These are phyloP conservation scores for Apostichopus japonicus DNA, from an alignment of 35 echinoderm and acorn worm species.

Conservation along the genomic window DNA sequence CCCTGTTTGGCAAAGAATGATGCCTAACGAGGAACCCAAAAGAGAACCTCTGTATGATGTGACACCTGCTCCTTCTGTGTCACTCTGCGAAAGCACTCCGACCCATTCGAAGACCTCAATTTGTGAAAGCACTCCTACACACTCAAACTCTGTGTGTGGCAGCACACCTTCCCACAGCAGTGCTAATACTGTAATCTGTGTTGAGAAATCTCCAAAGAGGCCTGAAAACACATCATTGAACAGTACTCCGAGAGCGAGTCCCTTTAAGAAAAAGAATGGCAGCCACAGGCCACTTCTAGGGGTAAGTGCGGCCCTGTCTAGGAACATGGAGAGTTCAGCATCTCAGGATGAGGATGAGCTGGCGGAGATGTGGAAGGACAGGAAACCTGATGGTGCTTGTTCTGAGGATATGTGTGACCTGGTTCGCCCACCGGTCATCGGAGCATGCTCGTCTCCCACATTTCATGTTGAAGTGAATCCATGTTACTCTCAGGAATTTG, in stretches of 20 bases:
- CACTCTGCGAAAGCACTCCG: constrained; percentile 29
- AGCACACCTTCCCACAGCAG: constrained; percentile 49
- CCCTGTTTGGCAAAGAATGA: constrained; percentile 70
- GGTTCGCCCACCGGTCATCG: constrained; percentile 87
- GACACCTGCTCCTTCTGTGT: not conserved
- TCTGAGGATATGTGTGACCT: constrained; percentile 75
- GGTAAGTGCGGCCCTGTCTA: constrained; percentile 39
- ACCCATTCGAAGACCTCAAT: not conserved
- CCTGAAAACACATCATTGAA: not conserved
- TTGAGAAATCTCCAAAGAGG: constrained; percentile 39
- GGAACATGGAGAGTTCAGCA: constrained; percentile 10
- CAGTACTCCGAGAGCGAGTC: constrained; percentile 19
- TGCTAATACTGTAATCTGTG: constrained; percentile 38
- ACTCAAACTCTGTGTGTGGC: constrained; percentile 45
- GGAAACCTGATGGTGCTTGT: constrained; percentile 91
- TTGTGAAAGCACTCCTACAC: constrained; percentile 34
- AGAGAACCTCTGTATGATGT: constrained; percentile 18
- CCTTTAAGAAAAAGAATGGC: constrained; percentile 55
- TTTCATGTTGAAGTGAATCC: constrained; percentile 97
- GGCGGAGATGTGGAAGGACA: constrained; percentile 71
- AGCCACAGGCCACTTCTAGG: constrained; percentile 18
- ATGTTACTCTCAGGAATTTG: constrained; percentile 92
- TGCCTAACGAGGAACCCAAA: not conserved
- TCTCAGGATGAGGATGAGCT: constrained; percentile 47
- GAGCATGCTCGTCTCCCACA: constrained; percentile 89